Evolutionary conservation across 2,797 vertebrate genomes (phyloP).

Genomic region (Acanthurus lineatus): DNA sequence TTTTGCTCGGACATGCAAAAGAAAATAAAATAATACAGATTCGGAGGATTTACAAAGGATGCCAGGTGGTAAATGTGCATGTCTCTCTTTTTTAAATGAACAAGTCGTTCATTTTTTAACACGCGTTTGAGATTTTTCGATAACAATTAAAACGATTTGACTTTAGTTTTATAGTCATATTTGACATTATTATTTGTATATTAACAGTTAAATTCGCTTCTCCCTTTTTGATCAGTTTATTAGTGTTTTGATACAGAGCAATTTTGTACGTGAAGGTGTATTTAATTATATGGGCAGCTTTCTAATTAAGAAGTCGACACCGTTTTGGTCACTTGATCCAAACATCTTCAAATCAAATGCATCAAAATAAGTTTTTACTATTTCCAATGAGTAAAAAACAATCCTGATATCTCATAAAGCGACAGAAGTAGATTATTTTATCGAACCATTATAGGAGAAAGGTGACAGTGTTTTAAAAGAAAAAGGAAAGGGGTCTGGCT

Average conservation of each 20-base stretch:
- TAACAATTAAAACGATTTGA: not conserved
- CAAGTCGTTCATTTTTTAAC: not conserved
- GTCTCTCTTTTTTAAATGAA: not conserved
- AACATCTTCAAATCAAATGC: not conserved
- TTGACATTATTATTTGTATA: not conserved
- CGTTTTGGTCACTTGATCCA: not conserved
- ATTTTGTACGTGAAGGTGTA: constrained; percentile 3
- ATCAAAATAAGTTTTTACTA: not conserved
- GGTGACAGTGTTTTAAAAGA: constrained; percentile 26
- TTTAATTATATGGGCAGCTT: constrained; percentile 25
- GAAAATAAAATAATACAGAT: constrained; percentile 2
- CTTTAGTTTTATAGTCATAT: not conserved
- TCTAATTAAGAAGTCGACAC: constrained; percentile 29
- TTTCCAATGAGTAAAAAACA: not conserved
- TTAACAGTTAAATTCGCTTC: too few relatives aligned
- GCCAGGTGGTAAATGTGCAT: constrained; percentile 31
- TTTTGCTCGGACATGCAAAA: constrained; percentile 12
- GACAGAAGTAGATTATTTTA: constrained; percentile 3
- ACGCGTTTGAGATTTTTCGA: not conserved
- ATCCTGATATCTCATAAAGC: not conserved
- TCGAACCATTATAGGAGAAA: constrained; percentile 16
- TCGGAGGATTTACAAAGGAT: not conserved
- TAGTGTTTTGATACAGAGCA: not conserved
- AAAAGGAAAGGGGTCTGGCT: constrained; percentile 13
- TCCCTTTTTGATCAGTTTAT: too few relatives aligned